Evolutionary conservation across 1,140 invertebrate species (phyloP), one percentile per base, ranked within the genome.

Genomic region (Leptinotarsa texana): DNA sequence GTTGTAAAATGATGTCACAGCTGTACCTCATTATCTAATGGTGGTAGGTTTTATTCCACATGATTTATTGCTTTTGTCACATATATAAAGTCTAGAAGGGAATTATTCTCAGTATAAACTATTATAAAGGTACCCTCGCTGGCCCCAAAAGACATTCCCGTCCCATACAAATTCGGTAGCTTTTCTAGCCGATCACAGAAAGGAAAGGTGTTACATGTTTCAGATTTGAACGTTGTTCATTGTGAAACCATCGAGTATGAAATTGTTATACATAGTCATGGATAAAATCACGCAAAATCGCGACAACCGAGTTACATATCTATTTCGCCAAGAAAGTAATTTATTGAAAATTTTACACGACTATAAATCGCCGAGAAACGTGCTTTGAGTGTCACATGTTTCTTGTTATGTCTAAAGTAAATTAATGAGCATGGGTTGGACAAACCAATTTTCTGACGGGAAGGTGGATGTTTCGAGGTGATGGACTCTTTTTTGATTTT

Each of bases 361-460:
- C 24, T 42, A 68, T 68, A 68, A 68, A 68, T 68, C 18, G 33
- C 66, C 18, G 13, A 33, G 24, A 47, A 42, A 68, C 66, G 24
- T 49, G 66, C 66, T 68, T 68, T 27, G 42, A 33, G 66, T 68
- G 33, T 42, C 66, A 68, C 42, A 33, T 68, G 66, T 68, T 68
- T 68, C 66, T 68, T 68, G 33, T 68, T 68, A 42, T 68, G 66
- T 27, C 66, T 68, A 42, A 18, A 18, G 66, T 18, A 42, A 68
- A 68, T 68, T 68, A 68, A 68, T 68, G 66, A 68, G 66, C n/a
- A 68, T 68, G 33, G 66, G 66, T 68, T 68, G 66, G 33, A 68
- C 66, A 68, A 42, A 68, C 66, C 33, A 68, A 68, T 42, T 68
- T 68, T 68, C 24, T 68, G 66, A 68, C 66, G 18, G 13, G 33